Evolutionary conservation across 2,113 vertebrate species (phyloP).

Genomic region (Spilogale gracilis): DNA sequence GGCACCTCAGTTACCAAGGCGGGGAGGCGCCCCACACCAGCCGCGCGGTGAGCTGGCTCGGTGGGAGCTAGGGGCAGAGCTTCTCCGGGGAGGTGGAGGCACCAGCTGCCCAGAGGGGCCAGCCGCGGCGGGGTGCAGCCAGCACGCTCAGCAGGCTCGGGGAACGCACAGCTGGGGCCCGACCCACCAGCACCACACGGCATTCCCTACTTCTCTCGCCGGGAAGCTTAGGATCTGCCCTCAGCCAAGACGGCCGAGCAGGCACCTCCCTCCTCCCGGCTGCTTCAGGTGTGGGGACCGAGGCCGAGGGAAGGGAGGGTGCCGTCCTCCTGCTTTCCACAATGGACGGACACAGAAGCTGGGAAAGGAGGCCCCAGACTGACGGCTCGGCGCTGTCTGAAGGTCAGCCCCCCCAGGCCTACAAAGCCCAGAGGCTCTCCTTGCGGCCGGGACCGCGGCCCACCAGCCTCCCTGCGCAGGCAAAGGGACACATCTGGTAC

Average conservation of each 20-base stretch:
- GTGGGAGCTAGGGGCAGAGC: background rate
- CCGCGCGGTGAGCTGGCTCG: background rate
- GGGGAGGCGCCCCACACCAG: background rate
- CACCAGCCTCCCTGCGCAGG: background rate
- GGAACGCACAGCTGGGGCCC: rapidly evolving
- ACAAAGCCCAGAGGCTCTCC: background rate
- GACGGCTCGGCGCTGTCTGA: background rate
- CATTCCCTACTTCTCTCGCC: rapidly evolving
- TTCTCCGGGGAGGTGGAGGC: constrained; percentile 20
- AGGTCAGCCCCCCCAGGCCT: constrained; percentile 52
- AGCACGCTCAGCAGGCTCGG: background rate
- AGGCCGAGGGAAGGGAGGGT: background rate
- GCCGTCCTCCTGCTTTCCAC: background rate
- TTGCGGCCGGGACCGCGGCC: rapidly evolving
- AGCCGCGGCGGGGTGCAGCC: background rate
- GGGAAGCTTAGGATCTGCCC: background rate
- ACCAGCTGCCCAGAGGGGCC: background rate
- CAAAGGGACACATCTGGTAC: background rate
- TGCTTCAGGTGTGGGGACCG: background rate
- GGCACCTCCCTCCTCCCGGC: background rate
- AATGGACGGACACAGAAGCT: background rate
- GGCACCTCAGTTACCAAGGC: constrained; percentile 71
- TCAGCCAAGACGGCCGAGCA: background rate
- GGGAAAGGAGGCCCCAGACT: background rate
- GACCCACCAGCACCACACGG: rapidly evolving